Conservation (phyloP, 1,140 invertebrate species). For the Heliconius nattereri region DNA sequence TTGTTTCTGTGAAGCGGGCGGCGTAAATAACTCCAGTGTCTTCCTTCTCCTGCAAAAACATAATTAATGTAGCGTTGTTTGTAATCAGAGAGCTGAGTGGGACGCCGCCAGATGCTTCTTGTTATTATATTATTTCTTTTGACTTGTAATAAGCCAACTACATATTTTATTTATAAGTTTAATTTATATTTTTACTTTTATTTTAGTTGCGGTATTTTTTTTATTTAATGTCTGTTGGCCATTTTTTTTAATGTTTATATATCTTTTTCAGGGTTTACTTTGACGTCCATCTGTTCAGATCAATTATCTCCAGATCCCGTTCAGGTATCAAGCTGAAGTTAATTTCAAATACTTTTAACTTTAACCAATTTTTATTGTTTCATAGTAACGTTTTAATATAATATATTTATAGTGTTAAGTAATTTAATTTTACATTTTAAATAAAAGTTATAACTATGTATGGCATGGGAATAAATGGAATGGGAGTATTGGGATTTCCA, state of each 20-base stretch:
- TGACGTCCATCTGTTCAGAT: too few species aligned
- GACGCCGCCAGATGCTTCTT: constrained; percentile 16
- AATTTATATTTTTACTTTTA: background rate
- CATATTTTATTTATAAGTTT: background rate
- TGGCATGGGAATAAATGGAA: background rate
- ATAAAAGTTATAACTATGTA: too few species aligned
- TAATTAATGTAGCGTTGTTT: constrained; percentile 19
- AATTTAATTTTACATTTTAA: too few species aligned
- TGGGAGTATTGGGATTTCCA: background rate
- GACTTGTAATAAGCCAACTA: background rate
- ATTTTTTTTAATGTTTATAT: too few species aligned
- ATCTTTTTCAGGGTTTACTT: too few species aligned
- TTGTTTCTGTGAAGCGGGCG: constrained; percentile 9
- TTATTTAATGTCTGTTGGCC: too few species aligned
- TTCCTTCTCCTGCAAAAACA: constrained; percentile 21
- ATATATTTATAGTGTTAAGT: too few species aligned
- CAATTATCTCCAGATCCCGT: too few species aligned
- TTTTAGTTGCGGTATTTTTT: background rate
- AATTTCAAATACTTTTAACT: too few species aligned
- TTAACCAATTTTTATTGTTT: too few species aligned
- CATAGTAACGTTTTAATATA: too few species aligned
- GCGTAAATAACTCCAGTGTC: constrained; percentile 19
- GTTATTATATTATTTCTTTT: constrained; percentile 3
- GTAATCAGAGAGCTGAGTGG: constrained; percentile 14
- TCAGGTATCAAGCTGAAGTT: too few species aligned